Evolutionary conservation across 1,140 invertebrate species (phyloP).

Genomic region (Scaptomyza hsui): DNA sequence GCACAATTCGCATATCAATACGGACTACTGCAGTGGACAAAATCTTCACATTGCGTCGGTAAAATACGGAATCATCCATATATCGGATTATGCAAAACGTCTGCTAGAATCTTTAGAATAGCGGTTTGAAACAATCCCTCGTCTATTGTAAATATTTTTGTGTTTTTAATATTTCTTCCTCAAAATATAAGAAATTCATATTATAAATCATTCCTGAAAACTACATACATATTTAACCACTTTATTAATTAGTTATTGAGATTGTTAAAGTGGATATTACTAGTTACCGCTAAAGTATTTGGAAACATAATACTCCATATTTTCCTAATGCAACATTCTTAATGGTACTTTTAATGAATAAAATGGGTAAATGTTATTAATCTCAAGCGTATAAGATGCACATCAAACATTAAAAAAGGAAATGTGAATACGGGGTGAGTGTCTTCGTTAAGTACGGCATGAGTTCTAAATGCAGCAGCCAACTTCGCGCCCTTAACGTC

Average conservation of each 20-base stretch:
- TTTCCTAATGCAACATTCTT: too few relatives aligned
- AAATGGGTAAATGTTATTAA: too few relatives aligned
- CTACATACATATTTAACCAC: too few relatives aligned
- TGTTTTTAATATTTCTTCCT: too few relatives aligned
- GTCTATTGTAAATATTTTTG: not conserved
- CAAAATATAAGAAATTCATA: too few relatives aligned
- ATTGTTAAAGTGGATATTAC: too few relatives aligned
- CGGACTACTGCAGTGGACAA: conserved; percentile 81
- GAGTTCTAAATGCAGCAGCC: not conserved
- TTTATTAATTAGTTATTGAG: too few relatives aligned
- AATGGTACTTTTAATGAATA: too few relatives aligned
- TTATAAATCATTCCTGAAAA: too few relatives aligned
- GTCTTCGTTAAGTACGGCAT: not conserved
- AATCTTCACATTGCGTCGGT: conserved; percentile 85
- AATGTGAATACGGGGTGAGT: not conserved
- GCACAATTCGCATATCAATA: conserved; percentile 86
- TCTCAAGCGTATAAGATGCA: not conserved
- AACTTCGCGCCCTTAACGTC: not conserved
- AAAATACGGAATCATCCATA: conserved; percentile 85
- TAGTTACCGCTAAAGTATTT: too few relatives aligned
- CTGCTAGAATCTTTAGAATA: conserved; percentile 27
- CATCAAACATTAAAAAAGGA: not conserved
- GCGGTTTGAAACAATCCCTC: too few relatives aligned
- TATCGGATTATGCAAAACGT: conserved; percentile 84
- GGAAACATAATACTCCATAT: too few relatives aligned